phyloP scores from a whole-genome alignment of 1,140 invertebrate species.

The Scaptomyza pallida region DNA sequence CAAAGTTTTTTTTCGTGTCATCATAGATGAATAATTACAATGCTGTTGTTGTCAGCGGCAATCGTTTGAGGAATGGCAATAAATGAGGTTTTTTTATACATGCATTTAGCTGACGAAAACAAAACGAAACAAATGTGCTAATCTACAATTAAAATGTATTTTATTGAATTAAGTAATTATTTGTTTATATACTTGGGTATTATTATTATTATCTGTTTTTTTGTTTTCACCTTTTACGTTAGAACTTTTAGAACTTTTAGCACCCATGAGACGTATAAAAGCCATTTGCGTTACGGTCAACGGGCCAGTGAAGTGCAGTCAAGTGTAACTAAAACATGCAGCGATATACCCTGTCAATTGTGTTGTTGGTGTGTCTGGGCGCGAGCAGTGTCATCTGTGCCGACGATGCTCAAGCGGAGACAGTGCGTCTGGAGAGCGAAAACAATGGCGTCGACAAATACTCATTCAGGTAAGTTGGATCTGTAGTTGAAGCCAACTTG shows the following conservation, averaged over 20 bases:
- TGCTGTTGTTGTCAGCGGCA: not conserved
- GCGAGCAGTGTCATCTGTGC: conserved; percentile 24
- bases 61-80: conserved; percentile 55
- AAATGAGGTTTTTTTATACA: conserved; percentile 10
- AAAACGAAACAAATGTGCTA: conserved; percentile 45
- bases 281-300: conserved; percentile 8
- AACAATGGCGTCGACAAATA: conserved; percentile 84
- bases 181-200: conserved; percentile 36
- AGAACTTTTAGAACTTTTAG: conserved; percentile 17
- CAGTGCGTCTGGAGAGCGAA: conserved; percentile 83
- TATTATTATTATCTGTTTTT: conserved; percentile 42
- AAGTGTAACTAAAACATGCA: conserved; percentile 41
- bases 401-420: conserved; percentile 78
- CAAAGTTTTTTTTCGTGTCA: conserved; percentile 14
- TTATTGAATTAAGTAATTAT: conserved; percentile 61
- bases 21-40: conserved; percentile 27
- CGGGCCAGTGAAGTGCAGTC: conserved; percentile 57
- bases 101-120: conserved; percentile 16
- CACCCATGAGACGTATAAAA: conserved; percentile 52
- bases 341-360: conserved; percentile 35
- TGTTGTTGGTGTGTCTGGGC: conserved; percentile 39
- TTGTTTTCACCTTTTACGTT: conserved; percentile 49
- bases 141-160: conserved; percentile 76
- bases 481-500: not conserved
- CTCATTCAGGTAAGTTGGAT: conserved; percentile 84